Conservation (phyloP, 2,797 vertebrate genomes). For the Danionella dracula region DNA sequence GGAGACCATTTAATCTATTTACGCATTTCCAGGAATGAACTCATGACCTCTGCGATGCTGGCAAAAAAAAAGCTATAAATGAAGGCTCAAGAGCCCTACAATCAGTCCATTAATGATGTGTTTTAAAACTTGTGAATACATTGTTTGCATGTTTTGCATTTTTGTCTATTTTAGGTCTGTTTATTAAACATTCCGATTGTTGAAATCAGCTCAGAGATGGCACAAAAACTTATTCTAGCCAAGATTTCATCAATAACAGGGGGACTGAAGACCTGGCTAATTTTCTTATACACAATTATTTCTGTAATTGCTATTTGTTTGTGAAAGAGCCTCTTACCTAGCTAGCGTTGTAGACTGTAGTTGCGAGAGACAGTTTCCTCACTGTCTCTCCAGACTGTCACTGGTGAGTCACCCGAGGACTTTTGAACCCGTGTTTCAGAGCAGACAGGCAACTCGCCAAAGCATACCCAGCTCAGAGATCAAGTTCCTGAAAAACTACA, state of each 20-base stretch:
- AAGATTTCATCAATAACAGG: background rate
- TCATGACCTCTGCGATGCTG: background rate
- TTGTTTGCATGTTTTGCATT: background rate
- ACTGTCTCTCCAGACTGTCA: background rate
- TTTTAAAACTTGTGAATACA: no score
- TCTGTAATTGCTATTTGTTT: background rate
- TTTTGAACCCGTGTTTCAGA: slow-evolving; percentile 32
- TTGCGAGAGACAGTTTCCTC: background rate
- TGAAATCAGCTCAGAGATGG: background rate
- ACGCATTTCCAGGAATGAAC: background rate
- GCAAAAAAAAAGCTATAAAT: background rate
- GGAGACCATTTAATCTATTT: background rate
- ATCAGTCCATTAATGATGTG: no score
- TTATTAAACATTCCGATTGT: background rate
- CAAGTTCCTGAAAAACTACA: slow-evolving; percentile 8
- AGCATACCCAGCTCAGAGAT: background rate
- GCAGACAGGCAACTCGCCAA: slow-evolving; percentile 12
- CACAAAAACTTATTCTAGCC: background rate
- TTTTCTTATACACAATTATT: no score
- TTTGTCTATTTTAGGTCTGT: background rate
- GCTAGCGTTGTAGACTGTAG: background rate
- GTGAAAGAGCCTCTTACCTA: slow-evolving; percentile 8
- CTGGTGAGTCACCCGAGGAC: slow-evolving; percentile 13
- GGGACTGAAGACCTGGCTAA: background rate
- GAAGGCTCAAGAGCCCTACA: no score